These are phyloP conservation scores for Prunella strophiata DNA, from an alignment of 2,797 vertebrate species.

Conservation along the genomic window DNA sequence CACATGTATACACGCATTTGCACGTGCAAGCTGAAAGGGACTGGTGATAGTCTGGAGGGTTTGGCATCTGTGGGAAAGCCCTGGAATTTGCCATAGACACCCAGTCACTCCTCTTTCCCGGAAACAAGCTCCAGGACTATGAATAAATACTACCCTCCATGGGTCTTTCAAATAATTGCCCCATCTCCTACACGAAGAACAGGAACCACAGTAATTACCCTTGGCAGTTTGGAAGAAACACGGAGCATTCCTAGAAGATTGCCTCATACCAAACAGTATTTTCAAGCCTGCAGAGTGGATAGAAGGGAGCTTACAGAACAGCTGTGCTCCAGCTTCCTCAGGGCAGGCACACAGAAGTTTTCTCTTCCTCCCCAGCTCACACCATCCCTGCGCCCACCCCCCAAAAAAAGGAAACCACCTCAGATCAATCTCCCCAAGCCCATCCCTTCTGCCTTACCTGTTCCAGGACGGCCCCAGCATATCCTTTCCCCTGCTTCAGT, in stretches of 20 bases:
- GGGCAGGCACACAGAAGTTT: neutral
- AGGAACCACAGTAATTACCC: neutral
- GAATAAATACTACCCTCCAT: neutral
- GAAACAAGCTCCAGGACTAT: neutral
- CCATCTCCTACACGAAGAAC: neutral
- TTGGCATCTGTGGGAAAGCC: neutral
- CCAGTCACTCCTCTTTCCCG: neutral
- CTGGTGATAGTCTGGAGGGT: neutral
- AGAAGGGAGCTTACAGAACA: neutral
- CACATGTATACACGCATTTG: fast-evolving
- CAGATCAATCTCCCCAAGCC: neutral
- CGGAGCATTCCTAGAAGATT: neutral
- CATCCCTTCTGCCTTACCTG: neutral
- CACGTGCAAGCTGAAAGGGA: neutral
- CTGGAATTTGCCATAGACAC: neutral
- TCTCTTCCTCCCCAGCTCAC: neutral
- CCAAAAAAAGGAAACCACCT: neutral
- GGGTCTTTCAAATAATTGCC: neutral
- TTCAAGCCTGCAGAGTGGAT: neutral
- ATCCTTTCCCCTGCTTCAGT: neutral
- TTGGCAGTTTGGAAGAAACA: neutral
- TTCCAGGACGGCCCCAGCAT: neutral
- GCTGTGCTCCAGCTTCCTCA: neutral
- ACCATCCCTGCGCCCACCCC: neutral
- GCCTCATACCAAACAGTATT: neutral